Evolutionary conservation across 2,113 vertebrate genomes (phyloP), one percentile per base, ranked within the genome.

Genomic region (Melanerpes formicivorus): DNA sequence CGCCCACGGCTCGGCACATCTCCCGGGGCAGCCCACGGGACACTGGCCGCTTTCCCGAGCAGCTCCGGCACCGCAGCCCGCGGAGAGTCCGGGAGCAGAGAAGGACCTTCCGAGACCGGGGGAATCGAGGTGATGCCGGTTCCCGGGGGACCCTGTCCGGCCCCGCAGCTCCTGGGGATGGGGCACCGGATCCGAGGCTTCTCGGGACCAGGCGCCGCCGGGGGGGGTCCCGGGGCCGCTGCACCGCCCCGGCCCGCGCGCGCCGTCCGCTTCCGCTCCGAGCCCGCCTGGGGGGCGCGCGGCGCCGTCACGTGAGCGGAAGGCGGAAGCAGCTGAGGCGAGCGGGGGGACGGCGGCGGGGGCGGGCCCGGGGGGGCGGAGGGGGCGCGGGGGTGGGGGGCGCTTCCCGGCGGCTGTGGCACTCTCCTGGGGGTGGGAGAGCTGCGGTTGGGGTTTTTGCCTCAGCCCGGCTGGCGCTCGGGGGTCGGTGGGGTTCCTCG

Each of bases 381-480:
- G 56, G 30, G 29, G 56, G 10, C 56, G 18, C 46, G 29, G 27
- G 17, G 29, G 56, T 10, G 30, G 56, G 9, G 54, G 14, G 26
- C 25, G 25, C 14, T 26, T 56, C 10, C 21, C 25, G 32, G 40
- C 26, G 16, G 22, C 23, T 8, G 29, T 8, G 62, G 30, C 6
- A 2, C 18, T 10, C 19, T 21, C 23, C 50, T 9, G 7, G 30
- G 40, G 18, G 6, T 0, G 18, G 46, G 15, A 5, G 11, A 30
- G 3, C 34, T 10, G 1, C 12, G 26, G 59, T 1, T 2, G 10
- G 5, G 34, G 52, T 9, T 1, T 52, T 63, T 4, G 5, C 46
- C 13, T 34, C 55, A 15, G 37, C 27, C 3, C 50, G 71, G 26
- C 2, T 6, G 44, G 44, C 11, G 10, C 48, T 23, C 5, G 30